These are phyloP conservation scores for Terrapene triunguis DNA, from an alignment of 2,113 vertebrate genomes.

Conservation along the genomic window DNA sequence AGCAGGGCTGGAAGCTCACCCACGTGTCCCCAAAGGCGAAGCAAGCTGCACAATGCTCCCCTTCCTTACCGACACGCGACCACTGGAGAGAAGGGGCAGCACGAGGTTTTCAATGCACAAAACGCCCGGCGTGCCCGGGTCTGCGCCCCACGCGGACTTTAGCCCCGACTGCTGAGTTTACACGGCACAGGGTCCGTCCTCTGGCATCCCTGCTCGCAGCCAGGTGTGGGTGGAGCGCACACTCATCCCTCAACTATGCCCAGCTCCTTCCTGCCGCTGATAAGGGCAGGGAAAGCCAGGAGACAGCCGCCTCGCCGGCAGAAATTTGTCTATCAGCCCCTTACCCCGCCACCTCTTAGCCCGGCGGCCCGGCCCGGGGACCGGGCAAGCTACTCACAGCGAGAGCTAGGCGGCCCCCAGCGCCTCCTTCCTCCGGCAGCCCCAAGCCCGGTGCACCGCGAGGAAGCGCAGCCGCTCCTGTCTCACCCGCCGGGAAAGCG, in stretches of 20 bases:
- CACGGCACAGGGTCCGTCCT: no score
- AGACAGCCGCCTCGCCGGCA: no score
- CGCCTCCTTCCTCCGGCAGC: neutral
- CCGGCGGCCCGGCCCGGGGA: no score
- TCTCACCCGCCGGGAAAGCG: no score
- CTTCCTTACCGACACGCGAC: no score
- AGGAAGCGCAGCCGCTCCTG: neutral
- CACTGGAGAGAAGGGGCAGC: neutral
- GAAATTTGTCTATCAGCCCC: neutral
- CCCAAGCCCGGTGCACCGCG: fast-evolving
- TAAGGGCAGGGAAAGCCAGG: no score
- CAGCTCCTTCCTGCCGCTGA: neutral
- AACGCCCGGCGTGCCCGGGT: neutral
- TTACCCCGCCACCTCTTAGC: neutral
- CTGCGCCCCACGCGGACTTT: neutral
- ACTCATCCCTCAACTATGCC: neutral
- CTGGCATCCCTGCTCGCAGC: neutral
- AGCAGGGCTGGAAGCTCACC: neutral
- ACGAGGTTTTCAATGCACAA: no score
- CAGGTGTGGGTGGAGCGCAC: neutral
- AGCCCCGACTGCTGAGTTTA: neutral
- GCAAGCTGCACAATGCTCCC: neutral
- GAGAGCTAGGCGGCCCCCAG: neutral
- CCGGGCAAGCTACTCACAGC: neutral
- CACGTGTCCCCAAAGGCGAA: neutral